Evolutionary conservation across 2,113 vertebrate species (phyloP).

Genomic region (Catagonus wagneri): DNA sequence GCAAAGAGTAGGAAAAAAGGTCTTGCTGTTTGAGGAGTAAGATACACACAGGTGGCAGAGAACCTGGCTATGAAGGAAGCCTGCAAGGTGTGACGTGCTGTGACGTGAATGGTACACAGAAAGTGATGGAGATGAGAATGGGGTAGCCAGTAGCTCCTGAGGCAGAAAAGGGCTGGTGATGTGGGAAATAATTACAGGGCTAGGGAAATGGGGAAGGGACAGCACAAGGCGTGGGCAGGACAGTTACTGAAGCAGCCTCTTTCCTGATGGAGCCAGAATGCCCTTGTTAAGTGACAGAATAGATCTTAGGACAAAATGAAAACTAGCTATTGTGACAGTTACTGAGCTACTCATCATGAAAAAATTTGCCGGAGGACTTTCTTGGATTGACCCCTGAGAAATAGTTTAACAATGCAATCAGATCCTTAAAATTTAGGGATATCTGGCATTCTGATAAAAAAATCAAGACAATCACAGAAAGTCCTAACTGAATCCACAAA

Average conservation of each 20-base stretch:
- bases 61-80: neutral
- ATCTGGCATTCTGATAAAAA: neutral
- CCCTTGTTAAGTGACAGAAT: neutral
- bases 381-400: neutral
- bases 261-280: neutral
- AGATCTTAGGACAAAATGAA: neutral
- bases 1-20: neutral
- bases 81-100: accelerated
- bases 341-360: neutral
- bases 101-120: neutral
- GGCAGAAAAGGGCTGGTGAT: neutral
- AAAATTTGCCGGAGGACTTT: neutral
- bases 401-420: neutral
- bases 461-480: neutral
- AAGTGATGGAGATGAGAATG: neutral
- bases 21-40: neutral
- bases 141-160: neutral
- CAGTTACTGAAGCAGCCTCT: neutral
- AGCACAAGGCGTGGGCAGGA: neutral
- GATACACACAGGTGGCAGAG: neutral
- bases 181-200: neutral
- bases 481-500: neutral
- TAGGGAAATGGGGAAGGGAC: neutral
- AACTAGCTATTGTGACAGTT: neutral
- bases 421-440: neutral